Base-by-base conservation (phyloP, 2,113 vertebrate species). In the Tor tambroides region DNA sequence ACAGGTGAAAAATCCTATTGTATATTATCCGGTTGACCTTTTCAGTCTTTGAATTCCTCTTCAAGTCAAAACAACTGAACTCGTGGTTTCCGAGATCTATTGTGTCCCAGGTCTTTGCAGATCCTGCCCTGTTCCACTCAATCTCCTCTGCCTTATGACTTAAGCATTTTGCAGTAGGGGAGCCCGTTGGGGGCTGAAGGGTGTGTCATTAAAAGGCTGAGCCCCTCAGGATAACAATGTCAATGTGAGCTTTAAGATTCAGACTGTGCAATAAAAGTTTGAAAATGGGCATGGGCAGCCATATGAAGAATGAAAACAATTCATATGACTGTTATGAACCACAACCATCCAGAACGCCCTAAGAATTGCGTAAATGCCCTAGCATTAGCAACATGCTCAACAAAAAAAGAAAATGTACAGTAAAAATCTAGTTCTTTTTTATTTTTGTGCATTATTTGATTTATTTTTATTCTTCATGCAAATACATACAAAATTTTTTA, bases 1-100 rank as follows among this genome's bases (percentile, higher is more conserved):
- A 82, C 38, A 46, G 80, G 80, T 82, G 80, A 28, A 41, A 82
- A 49, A 67, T 67, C 38, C 61, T 67, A 19, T 82, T 82, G 38
- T 46, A 30, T 30, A 46, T 82, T 82, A 82, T 82, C 28, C 17
- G 15, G 56, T 65, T 82, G 80, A 82, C 38, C 80, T 82, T 82
- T 67, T 28, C 61, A 67, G n/a, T 43, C 14, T 67, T 49, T 4
- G 12, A 30, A 82, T 30, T 41, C 14, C 80, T 65, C 38, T 67
- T 82, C 8, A 67, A 67, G 17, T 67, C 41, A 1, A 54, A 78
- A 49, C 26, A 82, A 67, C 8, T 82, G 26, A 65, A 32, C 15
- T 81, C 59, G 0, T 46, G 8, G 15, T 65, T 65, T 81, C 35
- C 17, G 2, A 26, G 32, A 63, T 82, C 26, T 82, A 46, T 82